Conservation (phyloP, 2,113 vertebrate genomes). For the Silurus asotus region DNA sequence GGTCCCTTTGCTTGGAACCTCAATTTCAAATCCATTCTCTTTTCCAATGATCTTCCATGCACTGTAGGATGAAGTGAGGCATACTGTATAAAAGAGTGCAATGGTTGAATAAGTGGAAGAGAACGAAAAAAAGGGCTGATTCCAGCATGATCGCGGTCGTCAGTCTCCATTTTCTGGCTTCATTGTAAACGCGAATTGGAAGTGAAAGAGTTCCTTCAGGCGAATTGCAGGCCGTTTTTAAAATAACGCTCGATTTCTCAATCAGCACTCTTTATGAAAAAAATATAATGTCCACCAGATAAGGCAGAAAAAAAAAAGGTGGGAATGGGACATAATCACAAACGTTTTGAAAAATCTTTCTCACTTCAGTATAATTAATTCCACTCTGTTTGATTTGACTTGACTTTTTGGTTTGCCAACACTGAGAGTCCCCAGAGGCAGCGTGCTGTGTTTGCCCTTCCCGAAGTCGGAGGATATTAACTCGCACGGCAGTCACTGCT, state of each 20-base stretch:
- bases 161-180: constrained; percentile 60
- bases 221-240: constrained; percentile 59
- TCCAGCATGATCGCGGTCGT: constrained; percentile 54
- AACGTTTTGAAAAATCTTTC: constrained; percentile 21
- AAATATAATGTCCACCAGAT: constrained; percentile 57
- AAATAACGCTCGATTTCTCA: constrained; percentile 72
- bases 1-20: constrained; percentile 6
- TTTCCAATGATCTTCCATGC: background rate
- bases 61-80: constrained; percentile 4
- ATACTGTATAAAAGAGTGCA: background rate
- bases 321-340: constrained; percentile 60
- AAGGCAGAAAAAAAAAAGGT: constrained; percentile 57
- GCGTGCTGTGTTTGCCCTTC: constrained; percentile 46
- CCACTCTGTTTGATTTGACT: constrained; percentile 66
- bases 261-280: constrained; percentile 63
- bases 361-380: constrained; percentile 66
- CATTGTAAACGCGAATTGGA: constrained; percentile 62
- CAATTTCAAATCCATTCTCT: constrained; percentile 14
- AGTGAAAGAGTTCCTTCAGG: constrained; percentile 56
- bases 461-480: constrained; percentile 59
- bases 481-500: constrained; percentile 31
- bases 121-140: constrained; percentile 56
- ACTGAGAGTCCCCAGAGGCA: constrained; percentile 54
- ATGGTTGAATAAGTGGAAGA: constrained; percentile 1
- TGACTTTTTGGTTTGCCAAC: constrained; percentile 60